These are phyloP conservation scores for Caenorhabditis virilis DNA, from an alignment of 2,888 invertebrate species.

Conservation along the genomic window DNA sequence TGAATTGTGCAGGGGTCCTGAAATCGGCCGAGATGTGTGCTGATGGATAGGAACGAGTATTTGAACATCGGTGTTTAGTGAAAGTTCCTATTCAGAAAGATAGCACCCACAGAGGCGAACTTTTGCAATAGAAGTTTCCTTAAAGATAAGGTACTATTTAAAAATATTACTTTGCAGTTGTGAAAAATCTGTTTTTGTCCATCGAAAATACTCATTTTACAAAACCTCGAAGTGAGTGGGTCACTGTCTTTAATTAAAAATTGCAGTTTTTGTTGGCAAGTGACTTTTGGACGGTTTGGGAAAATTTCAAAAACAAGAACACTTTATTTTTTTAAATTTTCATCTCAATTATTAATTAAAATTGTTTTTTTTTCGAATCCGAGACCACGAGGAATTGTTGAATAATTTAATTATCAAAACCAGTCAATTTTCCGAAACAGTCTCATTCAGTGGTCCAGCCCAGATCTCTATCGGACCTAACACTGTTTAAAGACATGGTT, in stretches of 20 bases:
- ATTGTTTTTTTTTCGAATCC: neutral
- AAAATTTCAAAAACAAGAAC: too few species aligned
- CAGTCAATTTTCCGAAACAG: neutral
- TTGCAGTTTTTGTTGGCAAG: too few species aligned
- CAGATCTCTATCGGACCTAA: neutral
- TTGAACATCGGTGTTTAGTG: constrained; percentile 29
- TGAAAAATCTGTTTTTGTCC: too few species aligned
- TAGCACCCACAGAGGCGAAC: constrained; percentile 49
- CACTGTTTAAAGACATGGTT: neutral
- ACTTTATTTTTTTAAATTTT: too few species aligned
- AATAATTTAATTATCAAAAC: neutral
- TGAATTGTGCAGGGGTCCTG: constrained; percentile 66
- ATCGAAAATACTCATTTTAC: too few species aligned
- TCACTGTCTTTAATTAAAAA: too few species aligned
- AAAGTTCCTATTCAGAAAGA: constrained; percentile 28
- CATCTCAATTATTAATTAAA: too few species aligned
- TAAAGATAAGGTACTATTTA: too few species aligned
- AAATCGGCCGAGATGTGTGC: constrained; percentile 63
- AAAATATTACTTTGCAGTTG: too few species aligned
- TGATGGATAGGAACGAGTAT: constrained; percentile 28
- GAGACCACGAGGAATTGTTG: neutral
- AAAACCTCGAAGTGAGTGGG: too few species aligned
- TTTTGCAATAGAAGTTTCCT: constrained; percentile 1
- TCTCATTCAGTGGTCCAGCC: too few species aligned
- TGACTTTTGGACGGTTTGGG: too few species aligned